phyloP scores from a whole-genome alignment of 2,888 invertebrate species.

The Calephelis perditalis region DNA sequence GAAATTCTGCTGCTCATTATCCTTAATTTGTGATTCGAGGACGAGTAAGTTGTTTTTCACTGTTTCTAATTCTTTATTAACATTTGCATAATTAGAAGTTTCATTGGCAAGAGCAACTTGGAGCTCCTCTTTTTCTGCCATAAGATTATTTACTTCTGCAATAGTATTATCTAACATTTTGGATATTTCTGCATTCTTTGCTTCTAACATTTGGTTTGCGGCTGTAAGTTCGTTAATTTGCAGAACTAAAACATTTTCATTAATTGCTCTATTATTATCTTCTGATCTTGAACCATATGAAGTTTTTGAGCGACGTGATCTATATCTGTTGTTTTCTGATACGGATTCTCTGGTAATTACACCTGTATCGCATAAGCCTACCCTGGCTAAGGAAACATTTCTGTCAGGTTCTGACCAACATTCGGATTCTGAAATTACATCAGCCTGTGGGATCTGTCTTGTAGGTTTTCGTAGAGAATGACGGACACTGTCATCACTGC shows the following conservation, averaged over 20 bases:
- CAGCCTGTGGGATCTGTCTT: slow-evolving; percentile 51
- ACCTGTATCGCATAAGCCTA: slow-evolving; percentile 77
- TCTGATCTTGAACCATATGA: slow-evolving; percentile 63
- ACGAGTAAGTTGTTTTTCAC: slow-evolving; percentile 41
- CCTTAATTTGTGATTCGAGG: slow-evolving; percentile 49
- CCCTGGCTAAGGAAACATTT: slow-evolving; percentile 87
- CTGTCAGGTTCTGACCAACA: slow-evolving; percentile 93
- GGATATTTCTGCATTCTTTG: slow-evolving; percentile 63
- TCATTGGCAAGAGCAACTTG: slow-evolving; percentile 43
- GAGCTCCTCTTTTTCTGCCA: slow-evolving; percentile 50
- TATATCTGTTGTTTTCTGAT: slow-evolving; percentile 53
- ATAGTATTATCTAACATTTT: slow-evolving; percentile 53
- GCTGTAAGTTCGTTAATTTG: slow-evolving; percentile 63
- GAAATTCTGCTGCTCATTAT: slow-evolving; percentile 48
- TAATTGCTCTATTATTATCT: slow-evolving; percentile 62
- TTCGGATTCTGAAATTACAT: slow-evolving; percentile 83
- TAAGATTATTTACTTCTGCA: slow-evolving; percentile 49
- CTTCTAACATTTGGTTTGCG: slow-evolving; percentile 49
- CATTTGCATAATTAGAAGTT: slow-evolving; percentile 41
- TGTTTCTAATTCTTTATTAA: slow-evolving; percentile 37
- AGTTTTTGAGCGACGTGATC: slow-evolving; percentile 60
- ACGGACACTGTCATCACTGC: slow-evolving; percentile 47
- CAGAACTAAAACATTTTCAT: slow-evolving; percentile 75
- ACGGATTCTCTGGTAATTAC: slow-evolving; percentile 44
- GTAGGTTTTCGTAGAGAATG: slow-evolving; percentile 39